Evolutionary conservation across 2,888 invertebrate genomes (phyloP).

Genomic region (Acleris cristana): DNA sequence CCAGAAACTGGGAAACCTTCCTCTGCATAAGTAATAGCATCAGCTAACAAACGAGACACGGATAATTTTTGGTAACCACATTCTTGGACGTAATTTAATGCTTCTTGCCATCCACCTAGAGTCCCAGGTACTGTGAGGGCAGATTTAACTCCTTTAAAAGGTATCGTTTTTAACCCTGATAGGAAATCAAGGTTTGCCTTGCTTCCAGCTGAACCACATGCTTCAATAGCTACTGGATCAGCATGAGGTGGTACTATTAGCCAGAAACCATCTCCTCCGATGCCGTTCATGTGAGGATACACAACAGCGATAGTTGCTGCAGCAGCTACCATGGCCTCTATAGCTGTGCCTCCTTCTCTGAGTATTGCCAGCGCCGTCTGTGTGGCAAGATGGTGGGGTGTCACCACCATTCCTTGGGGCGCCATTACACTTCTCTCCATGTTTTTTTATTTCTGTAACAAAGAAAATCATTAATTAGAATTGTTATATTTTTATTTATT

Average conservation of each 20-base stretch:
- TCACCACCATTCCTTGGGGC: conserved; percentile 70
- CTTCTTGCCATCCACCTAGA: conserved; percentile 75
- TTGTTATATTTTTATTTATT: not conserved
- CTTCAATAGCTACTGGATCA: conserved; percentile 71
- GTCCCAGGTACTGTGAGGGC: conserved; percentile 73
- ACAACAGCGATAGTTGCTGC: conserved; percentile 74
- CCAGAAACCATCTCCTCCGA: conserved; percentile 77
- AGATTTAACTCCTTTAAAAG: conserved; percentile 63
- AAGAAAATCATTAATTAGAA: conserved; percentile 4
- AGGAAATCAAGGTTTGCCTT: conserved; percentile 63
- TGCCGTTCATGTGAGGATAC: conserved; percentile 74
- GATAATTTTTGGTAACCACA: conserved; percentile 65
- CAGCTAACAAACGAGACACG: conserved; percentile 58
- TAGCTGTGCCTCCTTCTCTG: conserved; percentile 71
- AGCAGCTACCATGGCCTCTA: conserved; percentile 73
- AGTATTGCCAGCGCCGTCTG: conserved; percentile 69
- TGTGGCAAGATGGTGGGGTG: conserved; percentile 73
- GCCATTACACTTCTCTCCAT: conserved; percentile 61
- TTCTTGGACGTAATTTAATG: conserved; percentile 67
- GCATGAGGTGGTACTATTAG: conserved; percentile 70
- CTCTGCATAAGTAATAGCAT: conserved; percentile 72
- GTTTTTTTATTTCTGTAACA: conserved; percentile 45
- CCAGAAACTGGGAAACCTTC: conserved; percentile 64
- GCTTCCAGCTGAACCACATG: conserved; percentile 70
- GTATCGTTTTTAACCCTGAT: conserved; percentile 56